Evolutionary conservation across 2,113 vertebrate species (phyloP).

Genomic region (Eretmochelys imbricata): DNA sequence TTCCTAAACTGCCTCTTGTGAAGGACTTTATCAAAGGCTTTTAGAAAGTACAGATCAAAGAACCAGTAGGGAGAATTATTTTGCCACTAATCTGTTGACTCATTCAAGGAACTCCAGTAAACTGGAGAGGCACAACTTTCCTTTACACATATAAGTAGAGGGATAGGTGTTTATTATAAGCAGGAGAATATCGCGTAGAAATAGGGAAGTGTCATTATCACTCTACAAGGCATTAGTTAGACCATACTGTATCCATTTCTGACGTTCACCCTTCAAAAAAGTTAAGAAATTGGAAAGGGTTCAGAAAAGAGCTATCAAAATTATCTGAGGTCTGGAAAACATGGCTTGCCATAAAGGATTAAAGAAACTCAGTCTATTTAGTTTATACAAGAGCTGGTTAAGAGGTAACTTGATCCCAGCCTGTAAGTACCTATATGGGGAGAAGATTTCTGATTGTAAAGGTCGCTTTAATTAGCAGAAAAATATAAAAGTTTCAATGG

Average conservation of each 20-base stretch:
- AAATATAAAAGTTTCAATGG: not conserved
- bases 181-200: not conserved
- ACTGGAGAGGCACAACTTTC: not conserved
- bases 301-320: not conserved
- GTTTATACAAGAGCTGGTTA: constrained; percentile 13
- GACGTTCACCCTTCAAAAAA: not conserved
- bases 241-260: not conserved
- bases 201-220: not conserved
- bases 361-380: not conserved
- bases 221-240: not conserved
- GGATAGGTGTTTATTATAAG: not conserved
- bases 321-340: not conserved
- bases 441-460: not conserved
- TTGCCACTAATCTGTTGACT: not conserved
- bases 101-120: not conserved
- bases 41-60: not conserved
- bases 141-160: not conserved
- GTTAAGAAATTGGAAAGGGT: constrained; percentile 32
- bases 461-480: not conserved
- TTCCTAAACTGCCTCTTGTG: not conserved
- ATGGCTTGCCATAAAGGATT: not conserved
- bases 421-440: not conserved
- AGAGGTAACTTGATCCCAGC: not conserved
- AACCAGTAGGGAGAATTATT: not conserved
- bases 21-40: not conserved